Evolutionary conservation across 2,888 invertebrate genomes (phyloP).

Genomic region (Pollenia amentaria): DNA sequence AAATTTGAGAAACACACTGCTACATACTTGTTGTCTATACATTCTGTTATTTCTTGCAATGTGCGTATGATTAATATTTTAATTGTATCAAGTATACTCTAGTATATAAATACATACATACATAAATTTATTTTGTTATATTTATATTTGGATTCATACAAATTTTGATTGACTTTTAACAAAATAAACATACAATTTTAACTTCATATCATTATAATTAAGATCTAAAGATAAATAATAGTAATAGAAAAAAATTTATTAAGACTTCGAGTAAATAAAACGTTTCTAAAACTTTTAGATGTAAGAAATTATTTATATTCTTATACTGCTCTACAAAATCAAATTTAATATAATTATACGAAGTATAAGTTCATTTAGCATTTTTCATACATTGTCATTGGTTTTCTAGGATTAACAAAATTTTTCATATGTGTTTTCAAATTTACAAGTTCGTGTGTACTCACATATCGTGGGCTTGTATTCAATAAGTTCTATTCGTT

Average conservation of each 20-base stretch:
- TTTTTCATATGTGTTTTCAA: neutral
- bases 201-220: slow-evolving; percentile 3
- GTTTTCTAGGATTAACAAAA: slow-evolving; percentile 32
- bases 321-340: neutral
- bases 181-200: neutral
- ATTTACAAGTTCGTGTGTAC: neutral
- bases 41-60: no score
- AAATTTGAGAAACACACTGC: no score
- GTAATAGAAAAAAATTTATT: neutral
- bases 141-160: neutral
- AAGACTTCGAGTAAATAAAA: slow-evolving; percentile 7
- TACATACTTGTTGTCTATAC: no score
- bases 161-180: slow-evolving; percentile 24
- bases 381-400: no score
- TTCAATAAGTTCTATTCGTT: no score
- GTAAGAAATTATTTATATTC: no score
- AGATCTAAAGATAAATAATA: neutral
- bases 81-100: no score
- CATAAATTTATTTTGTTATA: no score
- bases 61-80: no score
- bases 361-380: neutral
- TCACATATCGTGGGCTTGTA: neutral
- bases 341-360: neutral
- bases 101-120: no score
- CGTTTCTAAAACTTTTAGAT: neutral